phyloP scores from a whole-genome alignment of 2,797 vertebrate genomes.

The Podargus strigoides region DNA sequence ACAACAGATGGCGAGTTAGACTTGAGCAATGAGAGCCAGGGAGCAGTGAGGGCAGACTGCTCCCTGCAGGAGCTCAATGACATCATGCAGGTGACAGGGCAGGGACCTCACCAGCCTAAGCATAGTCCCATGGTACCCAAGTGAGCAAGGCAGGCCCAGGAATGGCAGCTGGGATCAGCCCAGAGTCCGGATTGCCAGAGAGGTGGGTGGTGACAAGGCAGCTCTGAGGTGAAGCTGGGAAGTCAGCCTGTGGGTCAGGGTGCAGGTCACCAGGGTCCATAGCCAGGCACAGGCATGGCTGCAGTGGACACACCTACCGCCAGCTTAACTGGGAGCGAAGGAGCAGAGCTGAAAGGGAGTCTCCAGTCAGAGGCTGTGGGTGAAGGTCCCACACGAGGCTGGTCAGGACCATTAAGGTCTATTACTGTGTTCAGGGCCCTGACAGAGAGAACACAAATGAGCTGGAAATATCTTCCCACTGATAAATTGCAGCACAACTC shows the following conservation, averaged over 20 bases:
- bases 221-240: not conserved
- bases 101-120: not conserved
- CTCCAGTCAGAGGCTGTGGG: not conserved
- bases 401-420: not conserved
- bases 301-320: accelerated
- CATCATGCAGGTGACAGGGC: accelerated
- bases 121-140: not conserved
- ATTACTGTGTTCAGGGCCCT: not conserved
- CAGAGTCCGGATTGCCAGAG: accelerated
- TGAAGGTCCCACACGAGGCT: not conserved
- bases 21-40: not conserved
- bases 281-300: not conserved
- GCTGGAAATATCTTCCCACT: not conserved
- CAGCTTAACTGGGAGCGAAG: not conserved
- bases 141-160: not conserved
- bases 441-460: not conserved
- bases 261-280: not conserved
- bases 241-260: not conserved
- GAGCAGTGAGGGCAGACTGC: not conserved
- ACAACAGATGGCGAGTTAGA: not conserved
- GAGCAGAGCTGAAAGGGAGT: not conserved
- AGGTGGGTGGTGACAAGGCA: not conserved
- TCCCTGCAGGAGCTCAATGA: not conserved
- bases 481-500: not conserved
- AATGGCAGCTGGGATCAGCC: not conserved